Percentiles rank a stretch among this genome's conserved stretches.
Evolutionary conservation across 2,888 invertebrate genomes (phyloP).

Genomic region (Drosophila borborema): DNA sequence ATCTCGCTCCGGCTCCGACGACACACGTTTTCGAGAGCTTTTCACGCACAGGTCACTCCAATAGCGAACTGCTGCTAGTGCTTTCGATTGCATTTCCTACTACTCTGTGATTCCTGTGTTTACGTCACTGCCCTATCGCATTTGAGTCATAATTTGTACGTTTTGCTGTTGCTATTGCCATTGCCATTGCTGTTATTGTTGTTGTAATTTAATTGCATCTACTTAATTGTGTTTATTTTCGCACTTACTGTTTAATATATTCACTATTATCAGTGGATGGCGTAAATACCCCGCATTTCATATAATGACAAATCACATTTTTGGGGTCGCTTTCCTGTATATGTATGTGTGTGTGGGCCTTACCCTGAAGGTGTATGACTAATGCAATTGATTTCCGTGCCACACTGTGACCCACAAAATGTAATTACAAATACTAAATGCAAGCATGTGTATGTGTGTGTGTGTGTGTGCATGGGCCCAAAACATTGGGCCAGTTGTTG

Average conservation of each 20-base stretch:
- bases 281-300: slow-evolving; percentile 51
- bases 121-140: slow-evolving; percentile 31
- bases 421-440: slow-evolving; percentile 30
- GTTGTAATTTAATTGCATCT: slow-evolving; percentile 57
- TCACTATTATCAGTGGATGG: slow-evolving; percentile 54
- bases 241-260: slow-evolving; percentile 32
- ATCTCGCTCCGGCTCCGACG: slow-evolving; percentile 1
- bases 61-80: slow-evolving; percentile 14
- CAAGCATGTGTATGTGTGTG: slow-evolving; percentile 1
- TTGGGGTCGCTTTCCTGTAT: slow-evolving; percentile 9
- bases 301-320: slow-evolving; percentile 34
- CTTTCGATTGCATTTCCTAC: slow-evolving; percentile 28
- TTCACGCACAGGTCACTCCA: slow-evolving; percentile 40
- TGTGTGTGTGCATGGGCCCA: slow-evolving; percentile 36
- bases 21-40: slow-evolving; percentile 42
- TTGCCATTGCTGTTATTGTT: slow-evolving; percentile 6
- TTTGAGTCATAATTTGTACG: slow-evolving; percentile 14
- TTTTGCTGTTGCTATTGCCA: slow-evolving; percentile 19
- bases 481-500: slow-evolving; percentile 56
- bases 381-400: slow-evolving; percentile 75
- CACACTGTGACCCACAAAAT: slow-evolving; percentile 62
- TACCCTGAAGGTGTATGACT: slow-evolving; percentile 59
- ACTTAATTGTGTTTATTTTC: slow-evolving; percentile 31
- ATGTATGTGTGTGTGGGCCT: slow-evolving; percentile 26
- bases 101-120: slow-evolving; percentile 61